Base-by-base conservation (phyloP, 2,113 vertebrate genomes). In the Isurus oxyrinchus region DNA sequence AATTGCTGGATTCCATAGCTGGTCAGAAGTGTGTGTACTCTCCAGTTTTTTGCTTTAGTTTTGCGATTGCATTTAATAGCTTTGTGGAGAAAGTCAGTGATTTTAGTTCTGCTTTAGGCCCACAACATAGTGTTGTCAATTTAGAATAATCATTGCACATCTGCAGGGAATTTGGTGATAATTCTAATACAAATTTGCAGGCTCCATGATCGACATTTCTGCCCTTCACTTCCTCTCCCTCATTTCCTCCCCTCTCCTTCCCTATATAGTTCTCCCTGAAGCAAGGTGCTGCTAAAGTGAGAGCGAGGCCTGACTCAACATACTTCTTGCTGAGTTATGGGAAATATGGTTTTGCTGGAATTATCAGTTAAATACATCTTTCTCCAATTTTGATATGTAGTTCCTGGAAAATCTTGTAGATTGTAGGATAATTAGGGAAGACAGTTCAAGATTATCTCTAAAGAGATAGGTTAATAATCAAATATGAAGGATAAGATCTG, bases 1-100 rank as follows among this genome's bases (percentile, higher is more conserved):
- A 95, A 31, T 49, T 69, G 44, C 49, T 95, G 94, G 94, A 72
- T 2, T 72, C 44, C 23, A 95, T 53, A 53, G 23, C 72, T 31
- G 66, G 44, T 55, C 67, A 72, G 94, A 95, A 76, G 67, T 76
- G 94, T 72, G 67, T 95, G 27, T 49, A 55, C 1, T 76, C 67
- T 95, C 35, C 35, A 5, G 67, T 49, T 95, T 95, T 95, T 72
- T 72, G 67, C 66, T 95, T 95, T 69, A 31, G 94, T 95, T 69
- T 95, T 95, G 67, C 27, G 14, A 31, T 95, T 95, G 25, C 55
- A 95, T 95, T 95, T 95, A 95, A 69, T 8, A 35, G 94, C 27
- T 95, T 95, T 69, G 69, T 55, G 44, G 44, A 53, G 44, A 69
- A 95, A 95, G 40, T 94, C 35, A 10, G 59, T 61, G 61, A 94